phyloP scores from a whole-genome alignment of 2,888 invertebrate species.

The Lepidocyrtoides sp. region DNA sequence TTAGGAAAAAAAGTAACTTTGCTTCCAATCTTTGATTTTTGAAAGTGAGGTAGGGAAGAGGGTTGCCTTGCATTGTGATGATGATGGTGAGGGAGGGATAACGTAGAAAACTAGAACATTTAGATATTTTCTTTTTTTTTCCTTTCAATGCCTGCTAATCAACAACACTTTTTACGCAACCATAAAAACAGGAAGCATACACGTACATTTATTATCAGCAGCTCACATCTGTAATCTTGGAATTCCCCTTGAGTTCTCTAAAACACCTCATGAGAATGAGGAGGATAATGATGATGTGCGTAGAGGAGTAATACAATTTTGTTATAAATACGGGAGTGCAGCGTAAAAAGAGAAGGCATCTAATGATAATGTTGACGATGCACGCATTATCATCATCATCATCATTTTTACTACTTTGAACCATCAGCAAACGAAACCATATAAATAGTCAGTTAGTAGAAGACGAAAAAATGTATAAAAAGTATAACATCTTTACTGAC shows the following conservation, averaged over 20 bases:
- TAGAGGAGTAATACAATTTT: conserved; percentile 38
- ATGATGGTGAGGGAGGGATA: background rate
- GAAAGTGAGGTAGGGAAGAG: background rate
- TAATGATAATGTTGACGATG: conserved; percentile 23
- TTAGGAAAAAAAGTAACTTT: conserved; percentile 50
- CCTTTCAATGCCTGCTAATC: conserved; percentile 24
- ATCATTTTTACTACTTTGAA: background rate
- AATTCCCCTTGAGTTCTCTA: conserved; percentile 18
- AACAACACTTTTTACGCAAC: conserved; percentile 34
- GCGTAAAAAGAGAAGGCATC: background rate
- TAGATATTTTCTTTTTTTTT: background rate
- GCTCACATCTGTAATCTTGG: conserved; percentile 52
- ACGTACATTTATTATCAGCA: conserved; percentile 4
- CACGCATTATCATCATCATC: conserved; percentile 40
- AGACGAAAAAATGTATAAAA: background rate
- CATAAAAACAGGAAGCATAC: conserved; percentile 64
- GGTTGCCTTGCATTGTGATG: background rate
- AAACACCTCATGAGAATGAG: conserved; percentile 43
- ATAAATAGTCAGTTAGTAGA: background rate
- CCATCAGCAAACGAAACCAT: conserved; percentile 34
- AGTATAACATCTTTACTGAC: background rate
- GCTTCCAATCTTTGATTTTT: background rate
- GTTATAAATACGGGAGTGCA: background rate
- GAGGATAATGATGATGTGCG: conserved; percentile 23
- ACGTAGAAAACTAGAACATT: background rate